Percentiles rank a stretch among this genome's conserved stretches.
Conservation (phyloP, 2,113 vertebrate genomes). For the Trogon surrucura region DNA sequence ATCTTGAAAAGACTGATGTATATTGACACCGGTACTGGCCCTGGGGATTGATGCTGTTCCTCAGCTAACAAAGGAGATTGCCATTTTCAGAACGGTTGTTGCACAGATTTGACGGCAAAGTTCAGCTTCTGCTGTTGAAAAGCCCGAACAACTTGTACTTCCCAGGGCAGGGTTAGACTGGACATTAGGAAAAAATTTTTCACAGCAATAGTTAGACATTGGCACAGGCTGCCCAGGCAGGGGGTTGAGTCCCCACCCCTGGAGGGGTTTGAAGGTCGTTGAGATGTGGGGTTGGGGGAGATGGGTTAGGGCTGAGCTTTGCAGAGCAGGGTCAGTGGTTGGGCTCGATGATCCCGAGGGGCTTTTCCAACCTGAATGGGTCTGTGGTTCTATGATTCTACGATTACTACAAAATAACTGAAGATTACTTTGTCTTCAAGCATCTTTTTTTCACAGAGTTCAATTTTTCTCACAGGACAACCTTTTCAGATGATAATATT, state of each 20-base stretch:
- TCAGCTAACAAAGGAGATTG: accelerated
- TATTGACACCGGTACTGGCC: not conserved
- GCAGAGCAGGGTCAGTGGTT: too few relatives aligned
- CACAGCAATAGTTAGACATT: too few relatives aligned
- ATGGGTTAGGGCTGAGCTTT: too few relatives aligned
- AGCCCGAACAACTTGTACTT: not conserved
- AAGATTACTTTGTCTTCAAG: not conserved
- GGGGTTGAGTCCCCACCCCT: too few relatives aligned
- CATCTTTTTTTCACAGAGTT: not conserved
- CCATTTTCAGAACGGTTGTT: not conserved
- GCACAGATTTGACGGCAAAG: not conserved
- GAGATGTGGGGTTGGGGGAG: too few relatives aligned
- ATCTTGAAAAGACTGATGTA: not conserved
- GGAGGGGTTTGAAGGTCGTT: too few relatives aligned
- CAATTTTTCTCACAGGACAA: not conserved
- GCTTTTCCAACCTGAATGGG: too few relatives aligned
- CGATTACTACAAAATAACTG: not conserved
- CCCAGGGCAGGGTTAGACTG: not conserved
- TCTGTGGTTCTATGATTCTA: too few relatives aligned
- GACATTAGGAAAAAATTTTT: too few relatives aligned
- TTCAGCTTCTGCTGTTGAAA: not conserved
- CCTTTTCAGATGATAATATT: not conserved
- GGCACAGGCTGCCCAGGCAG: too few relatives aligned
- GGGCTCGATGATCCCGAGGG: too few relatives aligned
- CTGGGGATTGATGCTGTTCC: not conserved